These are phyloP conservation scores for Heterotilapia buettikoferi DNA, from an alignment of 2,113 vertebrate genomes.

Conservation along the genomic window DNA sequence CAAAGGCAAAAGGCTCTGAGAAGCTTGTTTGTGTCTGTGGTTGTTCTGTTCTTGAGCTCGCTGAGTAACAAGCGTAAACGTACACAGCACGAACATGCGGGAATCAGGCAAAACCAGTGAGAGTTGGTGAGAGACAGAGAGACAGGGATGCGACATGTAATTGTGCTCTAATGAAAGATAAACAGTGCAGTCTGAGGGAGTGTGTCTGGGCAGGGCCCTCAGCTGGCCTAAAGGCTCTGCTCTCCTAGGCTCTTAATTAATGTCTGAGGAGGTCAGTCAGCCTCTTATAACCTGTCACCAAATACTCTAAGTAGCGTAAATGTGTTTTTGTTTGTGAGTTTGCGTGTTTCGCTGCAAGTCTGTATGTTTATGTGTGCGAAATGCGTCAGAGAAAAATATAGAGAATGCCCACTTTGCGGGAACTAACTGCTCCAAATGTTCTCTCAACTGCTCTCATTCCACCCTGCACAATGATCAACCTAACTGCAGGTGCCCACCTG, in stretches of 20 bases:
- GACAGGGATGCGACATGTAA: conserved; percentile 59
- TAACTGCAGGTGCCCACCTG: conserved; percentile 17
- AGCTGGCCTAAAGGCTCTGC: conserved; percentile 57
- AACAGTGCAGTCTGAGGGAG: conserved; percentile 65
- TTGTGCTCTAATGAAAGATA: conserved; percentile 68
- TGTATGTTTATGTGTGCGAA: conserved; percentile 10
- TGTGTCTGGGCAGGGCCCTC: conserved; percentile 56
- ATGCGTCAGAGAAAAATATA: conserved; percentile 55
- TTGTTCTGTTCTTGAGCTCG: conserved; percentile 4
- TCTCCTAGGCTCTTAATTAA: conserved; percentile 67
- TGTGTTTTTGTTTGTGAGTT: conserved; percentile 41
- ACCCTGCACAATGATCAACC: neutral
- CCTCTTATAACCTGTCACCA: conserved; percentile 51
- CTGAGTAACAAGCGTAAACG: neutral
- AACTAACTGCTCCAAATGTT: neutral
- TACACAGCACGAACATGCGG: neutral
- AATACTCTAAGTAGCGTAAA: conserved; percentile 54
- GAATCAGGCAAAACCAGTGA: conserved; percentile 14
- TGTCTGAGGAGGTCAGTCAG: conserved; percentile 55
- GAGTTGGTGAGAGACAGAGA: neutral
- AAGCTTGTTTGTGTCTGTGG: conserved; percentile 43
- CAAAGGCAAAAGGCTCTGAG: conserved; percentile 25
- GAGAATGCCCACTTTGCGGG: conserved; percentile 5
- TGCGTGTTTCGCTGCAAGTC: neutral
- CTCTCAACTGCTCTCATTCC: neutral